Base-by-base conservation (phyloP, 30 jellyfish, hydroid and myxozoan genomes). In the Phacellophora camtschatica region DNA sequence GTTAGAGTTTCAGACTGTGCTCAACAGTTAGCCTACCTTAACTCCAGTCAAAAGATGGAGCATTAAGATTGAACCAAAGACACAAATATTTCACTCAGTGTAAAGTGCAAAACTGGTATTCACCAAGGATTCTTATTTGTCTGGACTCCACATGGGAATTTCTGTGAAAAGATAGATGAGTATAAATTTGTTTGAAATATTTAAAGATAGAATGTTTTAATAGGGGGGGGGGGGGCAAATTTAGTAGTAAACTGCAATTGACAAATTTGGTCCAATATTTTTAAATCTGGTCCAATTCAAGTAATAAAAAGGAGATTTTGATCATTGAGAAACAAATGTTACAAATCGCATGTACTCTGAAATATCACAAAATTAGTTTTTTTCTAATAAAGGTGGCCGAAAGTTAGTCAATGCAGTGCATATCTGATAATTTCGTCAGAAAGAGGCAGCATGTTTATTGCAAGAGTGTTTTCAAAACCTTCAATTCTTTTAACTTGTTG, bases 21-120 rank as follows among this genome's bases (percentile, higher is more conserved):
- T 0, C 42, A 0, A 30, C 36, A 23, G 71, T 30, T 7, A 23
- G 36, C 49, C 42, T 56, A 27, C 71, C 71, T 18, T 56, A 25
- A n/a, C 42, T 56, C 36, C n/a, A 25, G 42, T 23, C 36, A n/a
- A 56, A 56, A 56, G 42, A 25, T 56, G 71, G 71, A 56, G 36
- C 71, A 7, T 15, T 18, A 2, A 28, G 15, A 15, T 23, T 25
- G 42, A 56, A 56, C 42, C 36, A 25, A 23, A 56, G 42, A 45
- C 88, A 76, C 63, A 58, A 33, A 18, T 76, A 58, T 35, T 53
- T 45, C n/a, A 54, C 88, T 20, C 88, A 56, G 64, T 56, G 83
- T 43, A 68, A 76, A 9, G 67, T 76, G 20, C 70, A 76, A 76
- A 76, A 41, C 88, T 55, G 42, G 64, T 19, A 20, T 54, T 24